Evolutionary conservation across 1,140 invertebrate species (phyloP).

Genomic region (Hypsibius dujardini): DNA sequence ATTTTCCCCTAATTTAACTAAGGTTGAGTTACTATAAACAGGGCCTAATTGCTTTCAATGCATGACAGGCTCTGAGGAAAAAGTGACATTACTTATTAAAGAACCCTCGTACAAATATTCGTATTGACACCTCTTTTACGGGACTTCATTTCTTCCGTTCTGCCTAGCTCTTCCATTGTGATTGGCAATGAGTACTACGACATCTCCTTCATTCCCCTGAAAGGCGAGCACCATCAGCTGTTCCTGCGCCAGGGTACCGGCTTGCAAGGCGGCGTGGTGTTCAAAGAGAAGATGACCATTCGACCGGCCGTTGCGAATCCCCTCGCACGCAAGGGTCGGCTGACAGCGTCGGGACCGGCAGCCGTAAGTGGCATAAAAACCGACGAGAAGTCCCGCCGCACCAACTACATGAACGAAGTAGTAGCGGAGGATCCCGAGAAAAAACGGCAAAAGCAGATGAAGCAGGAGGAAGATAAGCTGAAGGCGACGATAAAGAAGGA

Average conservation of each 20-base stretch:
- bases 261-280: slow-evolving; percentile 89
- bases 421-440: slow-evolving; percentile 78
- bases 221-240: slow-evolving; percentile 80
- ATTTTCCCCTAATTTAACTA: too few species aligned
- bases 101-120: too few species aligned
- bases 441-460: slow-evolving; percentile 69
- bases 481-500: slow-evolving; percentile 59
- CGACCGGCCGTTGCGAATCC: slow-evolving; percentile 31
- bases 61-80: too few species aligned
- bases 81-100: too few species aligned
- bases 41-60: too few species aligned
- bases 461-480: slow-evolving; percentile 86
- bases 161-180: slow-evolving; percentile 89
- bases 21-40: too few species aligned
- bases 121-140: too few species aligned
- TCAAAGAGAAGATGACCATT: slow-evolving; percentile 87
- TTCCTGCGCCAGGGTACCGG: slow-evolving; percentile 93
- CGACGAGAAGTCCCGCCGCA: neutral
- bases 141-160: too few species aligned
- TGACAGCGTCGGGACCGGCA: neutral
- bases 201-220: slow-evolving; percentile 35
- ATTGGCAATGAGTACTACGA: slow-evolving; percentile 78
- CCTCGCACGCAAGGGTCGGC: neutral
- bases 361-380: neutral
- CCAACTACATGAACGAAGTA: neutral